Base-by-base conservation (phyloP, 2,888 invertebrate species). In the Xylocampa areola region DNA sequence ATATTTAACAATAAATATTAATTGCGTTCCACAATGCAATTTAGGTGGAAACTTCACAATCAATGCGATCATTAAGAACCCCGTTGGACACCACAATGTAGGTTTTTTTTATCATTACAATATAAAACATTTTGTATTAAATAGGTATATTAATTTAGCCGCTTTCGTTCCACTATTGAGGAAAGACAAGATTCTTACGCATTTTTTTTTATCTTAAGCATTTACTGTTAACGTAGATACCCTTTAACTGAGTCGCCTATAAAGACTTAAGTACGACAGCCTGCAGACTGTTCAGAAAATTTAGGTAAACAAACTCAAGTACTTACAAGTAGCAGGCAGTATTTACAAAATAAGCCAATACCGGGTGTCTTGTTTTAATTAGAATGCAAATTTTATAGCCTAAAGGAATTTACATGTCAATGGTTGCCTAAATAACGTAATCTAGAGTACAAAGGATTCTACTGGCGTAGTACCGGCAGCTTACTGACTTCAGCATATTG, bases 371-470 rank as follows among this genome's bases (percentile, higher is more conserved):
- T 79, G 84, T 86, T 89, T 91, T 92, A 92, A 93, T 92, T 89
- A 92, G 92, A 87, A 92, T 92, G 92, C 91, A 92, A 92, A 93
- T 92, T 91, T 92, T 92, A 93, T 92, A 90, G 92, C 87, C 86
- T 82, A 76, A 71, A 87, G 90, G 86, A 87, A 92, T 93, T 93
- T 90, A 91, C 93, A 92, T 92, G 92, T 91, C 93, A 92, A 93
- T 92, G 89, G 89, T 79, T 84, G 76, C 84, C 86, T 88, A 91
- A 91, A 90, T 89, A 90, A 90, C 86, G 87, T 85, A 85, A 88
- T 87, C 85, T 83, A 77, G 77, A 80, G 81, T 82, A 92, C 91
- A 92, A 93, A 91, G 90, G 90, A 77, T 73, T 77, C 74, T 59
- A 76, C 73, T 63, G 64, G 72, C 68, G 76, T 58, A 44, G 62